Percentiles rank a stretch among this genome's conserved stretches.
Conservation (phyloP, 2,797 vertebrate species). For the Darevskia nairensis region DNA sequence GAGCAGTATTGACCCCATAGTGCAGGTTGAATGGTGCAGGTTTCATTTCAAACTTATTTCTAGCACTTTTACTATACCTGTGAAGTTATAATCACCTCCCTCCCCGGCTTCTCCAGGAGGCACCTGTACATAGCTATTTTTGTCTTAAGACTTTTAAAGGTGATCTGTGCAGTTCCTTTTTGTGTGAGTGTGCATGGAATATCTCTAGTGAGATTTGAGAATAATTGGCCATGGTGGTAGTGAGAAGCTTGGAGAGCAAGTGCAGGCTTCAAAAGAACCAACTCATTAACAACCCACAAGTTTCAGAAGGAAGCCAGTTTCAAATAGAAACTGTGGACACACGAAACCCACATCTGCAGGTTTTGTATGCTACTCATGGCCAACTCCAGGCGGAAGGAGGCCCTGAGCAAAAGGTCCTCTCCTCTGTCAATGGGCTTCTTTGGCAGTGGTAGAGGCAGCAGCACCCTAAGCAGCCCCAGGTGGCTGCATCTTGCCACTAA, state of each 20-base stretch:
- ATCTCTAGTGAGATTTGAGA: not conserved
- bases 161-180: not conserved
- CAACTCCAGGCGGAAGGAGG: not conserved
- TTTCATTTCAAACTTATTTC: conserved; percentile 22
- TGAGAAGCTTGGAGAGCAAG: not conserved
- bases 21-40: not conserved
- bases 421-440: not conserved
- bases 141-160: conserved; percentile 1
- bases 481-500: not conserved
- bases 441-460: not conserved
- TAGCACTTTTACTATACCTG: not conserved
- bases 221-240: not conserved
- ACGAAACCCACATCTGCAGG: not conserved
- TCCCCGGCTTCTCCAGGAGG: not conserved
- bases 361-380: not conserved
- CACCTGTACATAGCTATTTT: not conserved
- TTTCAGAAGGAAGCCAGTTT: not conserved
- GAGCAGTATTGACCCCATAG: not conserved
- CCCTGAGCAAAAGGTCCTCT: not conserved
- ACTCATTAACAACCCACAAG: too few relatives aligned
- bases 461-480: not conserved
- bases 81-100: not conserved
- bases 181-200: not conserved
- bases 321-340: not conserved
- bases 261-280: not conserved